Base-by-base conservation (phyloP, 2,113 vertebrate genomes). In the Indicator indicator region DNA sequence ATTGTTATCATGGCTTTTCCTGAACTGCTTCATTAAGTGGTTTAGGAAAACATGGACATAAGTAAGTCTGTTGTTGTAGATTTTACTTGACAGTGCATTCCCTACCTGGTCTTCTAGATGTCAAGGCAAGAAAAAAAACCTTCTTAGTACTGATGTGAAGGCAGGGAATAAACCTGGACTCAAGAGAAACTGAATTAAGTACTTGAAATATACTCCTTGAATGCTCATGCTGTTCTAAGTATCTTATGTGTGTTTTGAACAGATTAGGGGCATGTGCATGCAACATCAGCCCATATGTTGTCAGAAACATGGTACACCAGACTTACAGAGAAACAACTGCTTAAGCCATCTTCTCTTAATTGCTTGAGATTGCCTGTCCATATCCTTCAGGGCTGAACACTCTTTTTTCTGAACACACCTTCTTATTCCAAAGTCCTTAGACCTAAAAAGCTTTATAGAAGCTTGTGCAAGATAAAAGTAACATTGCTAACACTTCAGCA, bases 391-490 rank as follows among this genome's bases (percentile, higher is more conserved):
- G 40, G 10, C 12, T 74, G 20, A 24, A 52, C 8, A 36, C 19
- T 42, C 3, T 58, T 44, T 91, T 78, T 69, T 48, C 23, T 71
- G 16, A 68, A 13, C 3, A 12, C 4, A 5, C 3, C 9, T 79
- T 70, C 23, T 11, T 68, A 10, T 81, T 89, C 7, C 12, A 30
- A 88, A 81, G 4, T 32, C 12, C n/a, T 69, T 59, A 21, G 20
- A 42, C 7, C 70, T 83, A 56, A 73, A 80, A 91, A 62, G 1
- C 16, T 83, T 88, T 71, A 63, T 16, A 54, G 52, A 21, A 44
- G 6, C 5, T 48, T 28, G 5, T 56, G 3, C 24, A 72, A 65
- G 19, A 14, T 67, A 48, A 55, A 72, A 68, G 0, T 1, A 5
- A 52, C 19, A 63, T 55, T 69, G 86, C 27, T 69, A 76, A 42